These are phyloP conservation scores for Dendropsophus ebraccatus DNA, from an alignment of 2,113 vertebrate species.

Conservation along the genomic window DNA sequence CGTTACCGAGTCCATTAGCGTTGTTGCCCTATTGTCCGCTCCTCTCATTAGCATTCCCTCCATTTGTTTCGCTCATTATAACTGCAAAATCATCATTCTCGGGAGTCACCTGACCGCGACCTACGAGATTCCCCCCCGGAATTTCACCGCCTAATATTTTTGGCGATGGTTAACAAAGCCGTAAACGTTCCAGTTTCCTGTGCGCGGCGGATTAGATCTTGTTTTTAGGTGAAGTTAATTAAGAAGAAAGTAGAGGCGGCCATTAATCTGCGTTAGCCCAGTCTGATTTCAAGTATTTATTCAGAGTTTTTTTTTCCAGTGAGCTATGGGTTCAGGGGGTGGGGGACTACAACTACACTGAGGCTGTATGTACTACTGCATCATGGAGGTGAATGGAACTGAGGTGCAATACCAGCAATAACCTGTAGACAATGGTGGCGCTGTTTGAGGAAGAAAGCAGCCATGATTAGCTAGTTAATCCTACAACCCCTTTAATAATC, in stretches of 20 bases:
- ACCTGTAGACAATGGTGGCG: not conserved
- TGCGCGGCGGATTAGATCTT: not conserved
- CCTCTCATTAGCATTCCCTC: not conserved
- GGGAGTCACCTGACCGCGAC: not conserved
- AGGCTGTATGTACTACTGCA: no score
- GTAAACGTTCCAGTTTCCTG: not conserved
- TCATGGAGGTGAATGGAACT: no score
- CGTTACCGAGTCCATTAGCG: slow-evolving; percentile 5
- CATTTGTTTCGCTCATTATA: slow-evolving; percentile 25
- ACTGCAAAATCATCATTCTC: not conserved
- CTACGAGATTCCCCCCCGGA: not conserved
- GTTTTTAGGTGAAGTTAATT: not conserved
- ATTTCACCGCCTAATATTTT: not conserved
- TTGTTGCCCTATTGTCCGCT: not conserved
- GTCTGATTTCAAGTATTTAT: slow-evolving; percentile 1
- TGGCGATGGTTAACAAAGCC: not conserved
- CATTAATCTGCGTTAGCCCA: slow-evolving; percentile 16
- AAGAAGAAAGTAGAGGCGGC: not conserved
- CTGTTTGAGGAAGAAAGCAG: no score
- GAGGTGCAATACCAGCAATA: not conserved
- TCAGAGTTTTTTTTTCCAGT: not conserved
- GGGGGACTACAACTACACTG: no score
- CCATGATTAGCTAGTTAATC: not conserved
- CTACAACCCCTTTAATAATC: no score
- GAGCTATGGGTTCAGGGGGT: not conserved